Evolutionary conservation across 2,888 invertebrate genomes (phyloP).

Genomic region (Leptothorax acervorum): DNA sequence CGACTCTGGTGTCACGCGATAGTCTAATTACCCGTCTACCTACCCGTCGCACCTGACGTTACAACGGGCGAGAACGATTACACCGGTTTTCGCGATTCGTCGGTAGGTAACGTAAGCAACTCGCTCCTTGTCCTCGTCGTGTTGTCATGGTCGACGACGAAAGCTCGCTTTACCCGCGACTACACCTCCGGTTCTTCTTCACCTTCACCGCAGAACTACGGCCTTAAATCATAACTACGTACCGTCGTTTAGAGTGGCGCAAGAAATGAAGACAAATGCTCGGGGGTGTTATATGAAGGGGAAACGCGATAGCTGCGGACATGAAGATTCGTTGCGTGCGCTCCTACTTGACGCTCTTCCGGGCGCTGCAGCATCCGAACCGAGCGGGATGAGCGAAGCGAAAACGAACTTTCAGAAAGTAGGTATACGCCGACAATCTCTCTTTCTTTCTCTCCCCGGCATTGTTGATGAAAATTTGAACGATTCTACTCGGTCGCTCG

Average conservation of each 20-base stretch:
- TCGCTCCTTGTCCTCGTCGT: slow-evolving; percentile 15
- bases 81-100: slow-evolving; percentile 18
- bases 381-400: slow-evolving; percentile 29
- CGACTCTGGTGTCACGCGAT: slow-evolving; percentile 66
- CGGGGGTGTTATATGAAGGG: slow-evolving; percentile 81
- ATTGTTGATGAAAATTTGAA: slow-evolving; percentile 72
- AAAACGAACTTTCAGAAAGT: slow-evolving; percentile 60
- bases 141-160: slow-evolving; percentile 16
- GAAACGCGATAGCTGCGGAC: slow-evolving; percentile 81
- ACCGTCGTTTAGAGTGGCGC: slow-evolving; percentile 77
- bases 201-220: slow-evolving; percentile 60
- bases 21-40: slow-evolving; percentile 65
- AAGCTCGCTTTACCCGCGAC: slow-evolving; percentile 11
- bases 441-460: slow-evolving; percentile 37
- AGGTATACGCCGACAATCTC: slow-evolving; percentile 4
- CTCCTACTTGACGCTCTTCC: slow-evolving; percentile 37
- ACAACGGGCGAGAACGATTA: slow-evolving; percentile 46
- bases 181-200: slow-evolving; percentile 56
- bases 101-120: slow-evolving; percentile 43
- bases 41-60: slow-evolving; percentile 37
- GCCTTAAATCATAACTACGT: slow-evolving; percentile 82
- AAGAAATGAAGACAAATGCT: slow-evolving; percentile 84
- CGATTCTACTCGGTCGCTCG: slow-evolving; percentile 49
- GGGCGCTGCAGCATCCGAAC: slow-evolving; percentile 29
- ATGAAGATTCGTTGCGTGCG: slow-evolving; percentile 62